A percentile compares a stretch with the other conserved stretches of the same genome.
These are phyloP conservation scores for Colletes gigas DNA, from an alignment of 1,140 invertebrate genomes.

Conservation along the genomic window DNA sequence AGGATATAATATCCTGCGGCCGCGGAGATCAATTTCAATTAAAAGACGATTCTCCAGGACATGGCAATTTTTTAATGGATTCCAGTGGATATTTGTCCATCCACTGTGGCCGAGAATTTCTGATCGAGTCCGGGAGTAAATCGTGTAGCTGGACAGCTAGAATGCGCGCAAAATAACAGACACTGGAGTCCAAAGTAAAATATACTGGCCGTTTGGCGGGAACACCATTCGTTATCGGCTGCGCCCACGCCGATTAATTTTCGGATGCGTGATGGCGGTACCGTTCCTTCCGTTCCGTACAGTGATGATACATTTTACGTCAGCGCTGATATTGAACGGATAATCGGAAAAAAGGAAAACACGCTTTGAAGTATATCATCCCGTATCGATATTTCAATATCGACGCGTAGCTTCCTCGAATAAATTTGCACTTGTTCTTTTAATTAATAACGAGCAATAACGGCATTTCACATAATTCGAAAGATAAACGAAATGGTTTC, in stretches of 20 bases:
- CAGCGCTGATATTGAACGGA: conserved; percentile 65
- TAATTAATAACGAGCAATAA: conserved; percentile 56
- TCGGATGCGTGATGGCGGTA: conserved; percentile 68
- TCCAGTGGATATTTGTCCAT: conserved; percentile 57
- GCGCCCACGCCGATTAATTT: conserved; percentile 74
- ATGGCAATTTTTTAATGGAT: conserved; percentile 65
- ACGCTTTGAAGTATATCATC: conserved; percentile 54
- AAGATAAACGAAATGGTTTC: conserved; percentile 20
- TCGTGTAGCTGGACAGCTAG: conserved; percentile 63
- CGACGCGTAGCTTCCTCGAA: conserved; percentile 39
- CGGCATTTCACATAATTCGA: conserved; percentile 27
- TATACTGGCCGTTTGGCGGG: conserved; percentile 71
- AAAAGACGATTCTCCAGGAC: conserved; percentile 27
- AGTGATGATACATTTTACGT: conserved; percentile 69
- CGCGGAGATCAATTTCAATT: conserved; percentile 36
- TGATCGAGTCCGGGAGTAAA: conserved; percentile 66
- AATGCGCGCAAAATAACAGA: conserved; percentile 72
- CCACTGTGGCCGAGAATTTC: conserved; percentile 53
- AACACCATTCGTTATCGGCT: conserved; percentile 73
- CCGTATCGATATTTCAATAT: conserved; percentile 54
- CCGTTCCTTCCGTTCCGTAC: conserved; percentile 57
- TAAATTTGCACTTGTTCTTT: conserved; percentile 52
- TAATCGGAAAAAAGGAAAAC: conserved; percentile 64
- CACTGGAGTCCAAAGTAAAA: conserved; percentile 72
- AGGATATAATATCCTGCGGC: conserved; percentile 24